Evolutionary conservation across 2,113 vertebrate genomes (phyloP), one percentile per base, ranked within the genome.

Genomic region (Phasianus colchicus): DNA sequence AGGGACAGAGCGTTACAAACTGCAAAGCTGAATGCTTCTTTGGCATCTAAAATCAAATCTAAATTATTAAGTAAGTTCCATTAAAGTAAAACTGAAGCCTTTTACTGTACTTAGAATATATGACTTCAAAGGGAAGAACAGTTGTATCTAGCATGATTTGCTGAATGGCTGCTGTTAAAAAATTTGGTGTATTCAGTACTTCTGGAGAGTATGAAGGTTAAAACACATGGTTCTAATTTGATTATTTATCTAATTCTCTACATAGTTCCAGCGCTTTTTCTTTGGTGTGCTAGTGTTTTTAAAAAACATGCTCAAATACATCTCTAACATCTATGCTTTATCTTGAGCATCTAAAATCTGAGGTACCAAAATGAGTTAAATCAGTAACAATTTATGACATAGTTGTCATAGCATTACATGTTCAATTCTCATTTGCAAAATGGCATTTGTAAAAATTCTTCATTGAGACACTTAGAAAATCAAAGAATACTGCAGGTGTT

Each of bases 31-130:
- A 98, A 98, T 89, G 94, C 96, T 89, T 93, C 97, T 75, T 96
- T 98, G 81, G 98, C 98, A 72, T 98, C 98, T 76, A 99, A 99
- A 97, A 98, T 99, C 75, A 99, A 98, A 96, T 97, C 98, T 60
- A 99, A 98, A 96, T 97, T 98, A 93, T 82, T 98, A 75, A 99
- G 99, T 99, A 97, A 98, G 99, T 98, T 18, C 21, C 50, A 9
- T 34, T 81, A 40, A 93, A 82, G 72, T 64, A 72, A 61, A 78
- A 50, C 29, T 8, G 11, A 74, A 83, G 18, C 38, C 2, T 0
- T 47, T 30, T 88, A 43, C 13, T 77, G 4, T 69, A 25, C 15
- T 64, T 86, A n/a, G 25, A 88, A 34, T 69, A 11, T 55, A 27
- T 11, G 10, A 13, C 50, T 91, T 95, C 32, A 70, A 38, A 61